phyloP scores from a whole-genome alignment of 2,113 vertebrate genomes.

The Brachyhypopomus occidentalis region DNA sequence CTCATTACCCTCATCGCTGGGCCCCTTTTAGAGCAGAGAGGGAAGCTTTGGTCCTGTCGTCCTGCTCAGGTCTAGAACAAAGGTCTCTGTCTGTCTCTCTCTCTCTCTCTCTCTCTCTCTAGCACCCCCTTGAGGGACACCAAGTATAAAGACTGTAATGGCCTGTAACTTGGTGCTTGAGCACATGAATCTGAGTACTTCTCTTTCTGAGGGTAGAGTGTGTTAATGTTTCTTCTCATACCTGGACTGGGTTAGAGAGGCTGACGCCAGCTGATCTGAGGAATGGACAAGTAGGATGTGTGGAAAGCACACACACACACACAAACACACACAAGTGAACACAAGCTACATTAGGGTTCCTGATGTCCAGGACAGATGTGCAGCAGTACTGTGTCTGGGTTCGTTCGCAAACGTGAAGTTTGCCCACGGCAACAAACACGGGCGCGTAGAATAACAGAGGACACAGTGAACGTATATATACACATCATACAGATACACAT shows the following conservation, averaged over 20 bases:
- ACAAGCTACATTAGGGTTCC: neutral
- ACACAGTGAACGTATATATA: no score
- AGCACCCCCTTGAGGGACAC: no score
- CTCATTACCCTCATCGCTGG: slow-evolving; percentile 4
- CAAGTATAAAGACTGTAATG: no score
- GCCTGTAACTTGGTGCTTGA: no score
- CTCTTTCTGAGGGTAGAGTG: neutral
- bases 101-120: neutral
- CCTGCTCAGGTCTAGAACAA: neutral
- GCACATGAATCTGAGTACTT: neutral
- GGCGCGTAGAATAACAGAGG: neutral
- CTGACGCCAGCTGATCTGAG: neutral
- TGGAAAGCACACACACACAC: neutral
- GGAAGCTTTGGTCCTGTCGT: neutral
- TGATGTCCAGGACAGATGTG: no score
- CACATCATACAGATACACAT: neutral
- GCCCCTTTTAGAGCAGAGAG: neutral
- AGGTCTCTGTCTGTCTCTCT: neutral
- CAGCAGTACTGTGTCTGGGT: neutral
- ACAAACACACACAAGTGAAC: neutral
- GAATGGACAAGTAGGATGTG: neutral
- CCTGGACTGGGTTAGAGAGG: neutral
- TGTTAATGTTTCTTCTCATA: neutral
- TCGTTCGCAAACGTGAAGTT: neutral
- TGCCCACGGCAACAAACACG: neutral